A percentile compares a stretch with the other conserved stretches of the same genome.
Conservation (phyloP, 2,797 vertebrate species). For the Adrianichthys oophorus region DNA sequence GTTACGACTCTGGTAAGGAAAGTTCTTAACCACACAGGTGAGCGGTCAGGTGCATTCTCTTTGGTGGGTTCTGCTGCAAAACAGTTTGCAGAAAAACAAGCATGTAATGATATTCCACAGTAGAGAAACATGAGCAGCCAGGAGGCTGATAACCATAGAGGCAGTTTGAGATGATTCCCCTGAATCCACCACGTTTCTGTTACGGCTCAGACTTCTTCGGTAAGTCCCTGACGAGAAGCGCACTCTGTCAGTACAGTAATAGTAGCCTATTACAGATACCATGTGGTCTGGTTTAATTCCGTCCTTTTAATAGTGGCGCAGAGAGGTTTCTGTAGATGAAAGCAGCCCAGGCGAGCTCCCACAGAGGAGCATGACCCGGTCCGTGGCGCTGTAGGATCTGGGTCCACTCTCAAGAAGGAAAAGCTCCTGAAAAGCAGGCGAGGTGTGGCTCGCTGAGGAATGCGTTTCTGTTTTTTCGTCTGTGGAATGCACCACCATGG, state of each 20-base stretch:
- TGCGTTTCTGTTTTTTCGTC: conserved; percentile 55
- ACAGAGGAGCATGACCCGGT: conserved; percentile 31
- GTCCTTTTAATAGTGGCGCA: conserved; percentile 44
- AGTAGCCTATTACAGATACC: conserved; percentile 48
- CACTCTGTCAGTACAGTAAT: conserved; percentile 48
- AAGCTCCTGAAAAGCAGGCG: conserved; percentile 38
- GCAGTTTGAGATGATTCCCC: neutral
- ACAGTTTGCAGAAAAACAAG: conserved; percentile 10
- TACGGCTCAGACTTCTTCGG: conserved; percentile 16
- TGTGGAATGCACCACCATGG: conserved; percentile 57
- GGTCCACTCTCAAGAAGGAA: conserved; percentile 45
- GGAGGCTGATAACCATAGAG: too few species aligned
- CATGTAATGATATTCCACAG: conserved; percentile 14
- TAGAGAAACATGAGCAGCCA: conserved; percentile 4
- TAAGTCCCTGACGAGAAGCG: conserved; percentile 42
- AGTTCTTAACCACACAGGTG: conserved; percentile 10
- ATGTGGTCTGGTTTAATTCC: conserved; percentile 47
- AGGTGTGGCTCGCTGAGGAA: conserved; percentile 60
- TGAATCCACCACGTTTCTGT: too few species aligned
- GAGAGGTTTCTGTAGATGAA: conserved; percentile 48
- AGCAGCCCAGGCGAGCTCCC: conserved; percentile 33
- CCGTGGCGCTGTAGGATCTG: conserved; percentile 36
- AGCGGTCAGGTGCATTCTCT: conserved; percentile 31
- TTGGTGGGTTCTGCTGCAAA: conserved; percentile 27
- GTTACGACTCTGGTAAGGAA: conserved; percentile 13